phyloP scores from a whole-genome alignment of 2,113 vertebrate genomes.

The Bujurquina vittata region DNA sequence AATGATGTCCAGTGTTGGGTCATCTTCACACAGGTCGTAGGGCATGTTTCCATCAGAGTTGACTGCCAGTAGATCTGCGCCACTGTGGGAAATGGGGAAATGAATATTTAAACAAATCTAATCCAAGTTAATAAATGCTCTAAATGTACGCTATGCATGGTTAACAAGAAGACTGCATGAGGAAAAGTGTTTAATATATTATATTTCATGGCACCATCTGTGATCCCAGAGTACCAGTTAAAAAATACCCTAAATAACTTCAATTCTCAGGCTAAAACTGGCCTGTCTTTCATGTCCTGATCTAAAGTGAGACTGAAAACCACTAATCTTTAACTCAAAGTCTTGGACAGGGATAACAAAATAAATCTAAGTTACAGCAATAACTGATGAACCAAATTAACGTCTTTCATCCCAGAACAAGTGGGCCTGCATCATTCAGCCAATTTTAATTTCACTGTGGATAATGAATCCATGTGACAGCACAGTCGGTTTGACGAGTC shows the following conservation, averaged over 20 bases:
- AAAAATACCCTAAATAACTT: neutral
- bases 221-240: neutral
- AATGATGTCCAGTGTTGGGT: slow-evolving; percentile 95
- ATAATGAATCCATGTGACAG: slow-evolving; percentile 5
- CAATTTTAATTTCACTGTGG: slow-evolving; percentile 21
- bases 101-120: slow-evolving; percentile 17
- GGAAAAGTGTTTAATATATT: neutral
- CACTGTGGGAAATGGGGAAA: slow-evolving; percentile 77
- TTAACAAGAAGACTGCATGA: neutral
- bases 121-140: neutral
- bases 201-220: neutral
- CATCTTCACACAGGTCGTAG: slow-evolving; percentile 97
- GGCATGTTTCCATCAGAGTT: slow-evolving; percentile 99
- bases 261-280: neutral
- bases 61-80: slow-evolving; percentile 92
- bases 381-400: slow-evolving; percentile 27
- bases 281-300: neutral
- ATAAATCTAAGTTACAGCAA: neutral
- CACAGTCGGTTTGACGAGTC: slow-evolving; percentile 17
- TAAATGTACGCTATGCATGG: neutral
- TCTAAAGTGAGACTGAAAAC: neutral
- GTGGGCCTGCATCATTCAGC: slow-evolving; percentile 31
- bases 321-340: neutral
- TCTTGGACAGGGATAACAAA: neutral
- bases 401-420: slow-evolving; percentile 2